Evolutionary conservation across 1,140 invertebrate species (phyloP).

Genomic region (Latrodectus geometricus): DNA sequence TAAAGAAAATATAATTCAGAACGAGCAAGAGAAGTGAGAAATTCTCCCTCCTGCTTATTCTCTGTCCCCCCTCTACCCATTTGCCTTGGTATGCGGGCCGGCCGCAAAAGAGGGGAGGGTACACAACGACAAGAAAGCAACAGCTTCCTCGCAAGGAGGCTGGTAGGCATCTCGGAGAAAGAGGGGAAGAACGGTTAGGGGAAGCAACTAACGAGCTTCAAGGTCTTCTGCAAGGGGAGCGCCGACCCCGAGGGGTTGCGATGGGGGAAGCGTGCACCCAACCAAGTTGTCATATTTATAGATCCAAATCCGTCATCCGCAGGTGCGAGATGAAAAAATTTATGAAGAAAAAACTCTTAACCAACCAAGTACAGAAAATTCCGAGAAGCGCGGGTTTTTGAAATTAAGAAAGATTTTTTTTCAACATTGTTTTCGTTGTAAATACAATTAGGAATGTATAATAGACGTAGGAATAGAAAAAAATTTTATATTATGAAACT

Average conservation of each 20-base stretch:
- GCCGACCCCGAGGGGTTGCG: slow-evolving; percentile 39
- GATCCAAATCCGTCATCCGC: slow-evolving; percentile 28
- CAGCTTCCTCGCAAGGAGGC: neutral
- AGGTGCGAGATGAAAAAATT: slow-evolving; percentile 24
- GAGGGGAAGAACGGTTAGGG: neutral
- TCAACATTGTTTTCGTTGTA: no score
- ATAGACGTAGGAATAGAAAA: no score
- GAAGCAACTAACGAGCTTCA: slow-evolving; percentile 53
- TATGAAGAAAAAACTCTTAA: neutral
- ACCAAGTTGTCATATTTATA: slow-evolving; percentile 23
- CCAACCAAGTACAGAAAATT: no score
- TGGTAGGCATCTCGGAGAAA: neutral
- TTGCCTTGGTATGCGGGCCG: slow-evolving; percentile 11
- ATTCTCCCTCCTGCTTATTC: neutral
- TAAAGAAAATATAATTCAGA: no score
- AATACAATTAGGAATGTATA: no score
- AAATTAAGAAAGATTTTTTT: no score
- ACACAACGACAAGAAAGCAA: neutral
- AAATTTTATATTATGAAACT: no score
- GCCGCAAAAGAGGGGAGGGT: neutral
- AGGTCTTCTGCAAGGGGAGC: slow-evolving; percentile 54
- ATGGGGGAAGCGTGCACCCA: neutral
- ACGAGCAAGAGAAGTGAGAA: neutral
- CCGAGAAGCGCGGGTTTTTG: no score
- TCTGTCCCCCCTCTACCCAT: neutral